A percentile compares a stretch with the other conserved stretches of the same genome.
phyloP scores from a whole-genome alignment of 2,797 vertebrate species.

The Babyrousa celebensis region DNA sequence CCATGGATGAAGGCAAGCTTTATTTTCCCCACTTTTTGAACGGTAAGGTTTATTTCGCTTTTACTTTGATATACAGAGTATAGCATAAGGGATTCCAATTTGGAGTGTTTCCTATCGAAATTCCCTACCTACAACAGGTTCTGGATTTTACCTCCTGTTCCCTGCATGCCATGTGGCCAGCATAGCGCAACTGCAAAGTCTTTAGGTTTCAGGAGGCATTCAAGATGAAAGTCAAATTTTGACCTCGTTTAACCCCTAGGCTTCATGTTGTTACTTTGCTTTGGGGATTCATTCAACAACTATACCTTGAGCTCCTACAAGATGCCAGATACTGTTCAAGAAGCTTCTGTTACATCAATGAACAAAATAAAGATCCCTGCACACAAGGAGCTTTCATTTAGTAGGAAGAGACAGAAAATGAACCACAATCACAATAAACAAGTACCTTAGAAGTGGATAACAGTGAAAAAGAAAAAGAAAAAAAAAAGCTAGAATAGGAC shows the following conservation, averaged over 20 bases:
- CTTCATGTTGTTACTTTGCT: background rate
- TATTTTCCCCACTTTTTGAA: background rate
- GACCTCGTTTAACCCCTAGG: background rate
- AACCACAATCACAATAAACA: conserved; percentile 1
- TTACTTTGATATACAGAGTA: background rate
- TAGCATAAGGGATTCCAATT: background rate
- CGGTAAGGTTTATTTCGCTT: background rate
- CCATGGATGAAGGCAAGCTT: background rate
- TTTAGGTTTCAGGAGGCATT: background rate
- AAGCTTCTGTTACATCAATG: background rate
- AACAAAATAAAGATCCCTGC: background rate
- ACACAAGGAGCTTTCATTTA: background rate
- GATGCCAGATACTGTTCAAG: background rate
- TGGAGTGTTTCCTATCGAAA: background rate
- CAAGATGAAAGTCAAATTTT: background rate
- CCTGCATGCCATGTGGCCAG: background rate
- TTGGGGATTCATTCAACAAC: background rate
- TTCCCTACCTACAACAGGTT: background rate
- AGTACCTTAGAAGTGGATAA: conserved; percentile 9
- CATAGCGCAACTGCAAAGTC: background rate
- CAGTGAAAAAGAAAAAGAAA: background rate
- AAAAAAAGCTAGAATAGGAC: background rate
- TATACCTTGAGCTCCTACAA: background rate
- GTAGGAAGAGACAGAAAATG: background rate
- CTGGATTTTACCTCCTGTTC: background rate